These are phyloP conservation scores for Gobio gobio DNA, from an alignment of 2,113 vertebrate species.

Conservation along the genomic window DNA sequence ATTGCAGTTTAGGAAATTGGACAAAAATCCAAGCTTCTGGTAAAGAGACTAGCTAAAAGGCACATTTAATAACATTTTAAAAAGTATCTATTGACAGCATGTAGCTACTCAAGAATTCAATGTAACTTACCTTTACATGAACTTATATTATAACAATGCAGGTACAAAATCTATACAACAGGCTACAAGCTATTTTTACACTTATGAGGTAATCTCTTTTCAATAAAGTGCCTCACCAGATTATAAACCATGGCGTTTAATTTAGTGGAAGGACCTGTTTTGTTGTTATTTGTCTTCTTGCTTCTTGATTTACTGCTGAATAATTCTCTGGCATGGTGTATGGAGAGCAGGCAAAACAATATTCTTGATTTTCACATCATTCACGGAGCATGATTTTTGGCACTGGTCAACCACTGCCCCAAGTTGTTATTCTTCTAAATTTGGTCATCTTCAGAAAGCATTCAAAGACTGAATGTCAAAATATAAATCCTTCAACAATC, in stretches of 20 bases:
- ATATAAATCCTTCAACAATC: constrained; percentile 13
- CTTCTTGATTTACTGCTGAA: background rate
- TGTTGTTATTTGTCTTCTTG: background rate
- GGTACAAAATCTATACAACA: background rate
- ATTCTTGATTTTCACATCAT: background rate
- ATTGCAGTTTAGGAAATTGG: background rate
- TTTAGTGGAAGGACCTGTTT: background rate
- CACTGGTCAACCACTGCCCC: background rate
- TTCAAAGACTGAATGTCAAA: background rate
- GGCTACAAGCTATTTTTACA: background rate
- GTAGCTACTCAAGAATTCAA: background rate
- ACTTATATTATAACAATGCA: background rate
- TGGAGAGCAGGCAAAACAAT: background rate
- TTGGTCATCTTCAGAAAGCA: background rate
- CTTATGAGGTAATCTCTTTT: background rate
- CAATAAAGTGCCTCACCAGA: background rate
- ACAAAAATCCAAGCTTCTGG: background rate
- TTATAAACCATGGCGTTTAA: background rate
- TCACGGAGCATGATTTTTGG: background rate
- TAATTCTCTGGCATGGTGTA: background rate
- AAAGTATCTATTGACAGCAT: background rate
- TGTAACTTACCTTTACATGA: background rate
- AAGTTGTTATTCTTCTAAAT: background rate
- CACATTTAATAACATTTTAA: background rate
- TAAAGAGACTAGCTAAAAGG: background rate